Evolutionary conservation across 2,113 vertebrate genomes (phyloP).

Genomic region (Sapayoa aenigma): DNA sequence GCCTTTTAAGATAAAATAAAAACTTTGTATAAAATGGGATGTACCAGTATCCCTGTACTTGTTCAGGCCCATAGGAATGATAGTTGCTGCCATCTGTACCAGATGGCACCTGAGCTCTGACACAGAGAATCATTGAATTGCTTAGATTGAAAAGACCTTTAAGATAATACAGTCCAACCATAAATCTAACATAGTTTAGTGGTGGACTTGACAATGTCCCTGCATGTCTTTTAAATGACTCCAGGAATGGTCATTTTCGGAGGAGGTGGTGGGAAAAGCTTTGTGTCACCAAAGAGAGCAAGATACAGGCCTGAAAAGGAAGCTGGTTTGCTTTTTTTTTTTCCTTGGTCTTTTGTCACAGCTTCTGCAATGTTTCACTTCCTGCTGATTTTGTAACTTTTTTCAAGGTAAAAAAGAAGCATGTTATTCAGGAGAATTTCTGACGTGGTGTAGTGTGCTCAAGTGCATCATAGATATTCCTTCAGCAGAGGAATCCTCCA

Average conservation of each 20-base stretch:
- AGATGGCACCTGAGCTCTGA: neutral
- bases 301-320: neutral
- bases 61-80: neutral
- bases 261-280: neutral
- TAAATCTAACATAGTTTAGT: neutral
- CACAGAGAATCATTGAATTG: neutral
- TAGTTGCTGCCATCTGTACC: neutral
- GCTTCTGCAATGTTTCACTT: neutral
- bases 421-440: neutral
- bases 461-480: neutral
- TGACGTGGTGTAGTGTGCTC: rapidly evolving
- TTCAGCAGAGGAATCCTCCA: neutral
- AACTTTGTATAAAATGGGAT: neutral
- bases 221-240: neutral
- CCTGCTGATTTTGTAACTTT: neutral
- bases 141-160: neutral
- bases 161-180: neutral
- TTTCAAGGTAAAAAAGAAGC: neutral
- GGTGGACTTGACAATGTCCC: too few species aligned
- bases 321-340: neutral
- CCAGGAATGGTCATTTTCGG: neutral
- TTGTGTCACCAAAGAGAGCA: neutral
- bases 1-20: neutral
- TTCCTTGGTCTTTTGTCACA: neutral
- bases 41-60: neutral